Evolutionary conservation across 2,797 vertebrate species (phyloP).

Genomic region (Myiothlypis coronata): DNA sequence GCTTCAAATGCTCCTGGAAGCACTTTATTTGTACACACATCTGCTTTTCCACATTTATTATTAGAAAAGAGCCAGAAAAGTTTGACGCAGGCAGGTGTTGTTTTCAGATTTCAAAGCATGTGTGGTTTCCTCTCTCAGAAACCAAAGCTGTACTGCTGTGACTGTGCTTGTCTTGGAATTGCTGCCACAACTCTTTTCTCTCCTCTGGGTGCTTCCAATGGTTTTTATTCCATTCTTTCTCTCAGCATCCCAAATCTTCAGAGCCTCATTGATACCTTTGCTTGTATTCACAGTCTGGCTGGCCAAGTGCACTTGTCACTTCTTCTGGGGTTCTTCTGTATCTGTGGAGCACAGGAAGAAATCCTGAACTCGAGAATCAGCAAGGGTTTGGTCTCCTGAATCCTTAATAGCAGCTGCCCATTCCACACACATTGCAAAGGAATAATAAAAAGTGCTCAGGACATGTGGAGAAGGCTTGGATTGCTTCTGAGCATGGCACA

Average conservation of each 20-base stretch:
- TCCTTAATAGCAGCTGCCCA: background rate
- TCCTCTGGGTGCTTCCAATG: background rate
- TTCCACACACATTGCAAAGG: background rate
- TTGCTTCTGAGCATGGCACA: background rate
- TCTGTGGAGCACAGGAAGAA: background rate
- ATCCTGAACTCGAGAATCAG: background rate
- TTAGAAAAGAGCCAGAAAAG: background rate
- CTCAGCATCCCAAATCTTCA: background rate
- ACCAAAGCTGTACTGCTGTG: background rate
- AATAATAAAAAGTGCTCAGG: background rate
- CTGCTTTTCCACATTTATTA: background rate
- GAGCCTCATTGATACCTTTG: background rate
- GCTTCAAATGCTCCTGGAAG: background rate
- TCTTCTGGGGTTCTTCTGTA: background rate
- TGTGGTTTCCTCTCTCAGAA: background rate
- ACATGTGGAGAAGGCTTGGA: background rate
- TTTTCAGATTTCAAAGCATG: background rate
- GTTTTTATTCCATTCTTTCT: background rate
- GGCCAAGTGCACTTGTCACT: background rate
- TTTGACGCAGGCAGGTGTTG: background rate
- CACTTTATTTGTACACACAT: background rate
- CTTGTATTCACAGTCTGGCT: background rate
- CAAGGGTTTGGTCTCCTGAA: background rate
- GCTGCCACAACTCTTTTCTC: background rate
- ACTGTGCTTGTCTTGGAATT: background rate